Percentiles rank a stretch among this genome's conserved stretches.
phyloP scores from a whole-genome alignment of 2,888 invertebrate species.

The Gerosis bhagava region DNA sequence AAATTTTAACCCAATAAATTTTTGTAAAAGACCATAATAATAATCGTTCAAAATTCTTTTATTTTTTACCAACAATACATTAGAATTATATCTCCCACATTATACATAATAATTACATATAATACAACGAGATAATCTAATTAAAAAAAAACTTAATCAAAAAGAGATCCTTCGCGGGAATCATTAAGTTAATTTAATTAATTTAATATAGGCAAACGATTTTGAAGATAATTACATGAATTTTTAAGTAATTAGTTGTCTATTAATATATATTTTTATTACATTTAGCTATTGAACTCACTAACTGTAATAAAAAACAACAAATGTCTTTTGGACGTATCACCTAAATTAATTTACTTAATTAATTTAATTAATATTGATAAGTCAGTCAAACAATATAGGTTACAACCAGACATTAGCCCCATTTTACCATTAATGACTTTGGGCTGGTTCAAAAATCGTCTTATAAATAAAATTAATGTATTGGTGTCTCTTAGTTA shows the following conservation, averaged over 20 bases:
- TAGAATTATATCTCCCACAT: conserved; percentile 7
- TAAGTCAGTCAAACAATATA: conserved; percentile 66
- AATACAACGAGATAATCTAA: conserved; percentile 47
- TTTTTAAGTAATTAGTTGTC: conserved; percentile 26
- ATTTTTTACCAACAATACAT: conserved; percentile 40
- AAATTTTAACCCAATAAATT: conserved; percentile 54
- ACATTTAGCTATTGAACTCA: conserved; percentile 20
- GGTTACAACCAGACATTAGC: conserved; percentile 52
- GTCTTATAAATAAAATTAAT: no score
- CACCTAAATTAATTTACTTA: conserved; percentile 36
- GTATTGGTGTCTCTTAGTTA: no score
- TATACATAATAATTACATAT: conserved; percentile 35
- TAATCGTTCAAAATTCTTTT: conserved; percentile 39
- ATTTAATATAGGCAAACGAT: conserved; percentile 38
- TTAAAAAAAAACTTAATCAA: conserved; percentile 54
- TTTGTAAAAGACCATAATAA: conserved; percentile 42
- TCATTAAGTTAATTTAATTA: conserved; percentile 35
- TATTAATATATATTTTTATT: conserved; percentile 17
- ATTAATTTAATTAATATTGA: conserved; percentile 48
- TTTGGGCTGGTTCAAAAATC: conserved; percentile 9
- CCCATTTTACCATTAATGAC: conserved; percentile 19
- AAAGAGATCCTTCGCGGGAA: conserved; percentile 52
- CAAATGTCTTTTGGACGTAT: conserved; percentile 66
- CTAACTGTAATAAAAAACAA: conserved; percentile 36
- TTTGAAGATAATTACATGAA: conserved; percentile 30